Base-by-base conservation (phyloP, 1,140 invertebrate genomes). In the Campodea augens region DNA sequence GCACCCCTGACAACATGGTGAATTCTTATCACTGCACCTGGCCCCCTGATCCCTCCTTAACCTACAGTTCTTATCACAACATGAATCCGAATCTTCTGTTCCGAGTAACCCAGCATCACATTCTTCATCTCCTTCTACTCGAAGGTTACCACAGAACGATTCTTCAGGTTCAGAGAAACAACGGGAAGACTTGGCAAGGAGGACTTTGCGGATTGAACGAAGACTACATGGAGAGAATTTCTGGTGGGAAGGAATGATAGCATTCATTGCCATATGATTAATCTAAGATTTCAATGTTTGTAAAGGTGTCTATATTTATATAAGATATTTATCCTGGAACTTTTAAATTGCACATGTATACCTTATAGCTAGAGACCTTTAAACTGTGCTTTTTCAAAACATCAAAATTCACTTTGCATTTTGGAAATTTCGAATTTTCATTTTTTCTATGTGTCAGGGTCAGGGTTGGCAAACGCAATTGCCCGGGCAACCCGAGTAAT, bases 151-250 rank as follows among this genome's bases (percentile, higher is more conserved):
- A 59, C 89, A 95, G 61, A 92, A 92, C 23, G 84, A 88, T 66
- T 91, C 86, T 61, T 90, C 85, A 0, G 87, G 87, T 62, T 91
- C 86, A 0, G 82, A 88, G 58, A 97, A 97, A 60, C 90, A 97
- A 39, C 78, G 69, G 1, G 78, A 79, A 0, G 85, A 87, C 66
- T 95, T 96, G 0, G 86, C 83, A 60, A 87, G 75, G 38, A 97
- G 62, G 18, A 96, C 90, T 66, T 88, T 88, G 27, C 82, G 74
- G 46, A 97, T 95, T 0, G 86, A 91, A 24, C 86, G 69, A 41
- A 90, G 70, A 57, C 87, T 92, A 60, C 90, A 96, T 2, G 89
- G 86, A 2, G 89, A 95, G 63, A 97, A 96, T 60, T 80, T 74
- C 87, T 95, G 57, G 1, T 68, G 65, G 51, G 51, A 47, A 46